Conservation (phyloP, 2,113 vertebrate genomes). For the Apistogramma diplotaenia region DNA sequence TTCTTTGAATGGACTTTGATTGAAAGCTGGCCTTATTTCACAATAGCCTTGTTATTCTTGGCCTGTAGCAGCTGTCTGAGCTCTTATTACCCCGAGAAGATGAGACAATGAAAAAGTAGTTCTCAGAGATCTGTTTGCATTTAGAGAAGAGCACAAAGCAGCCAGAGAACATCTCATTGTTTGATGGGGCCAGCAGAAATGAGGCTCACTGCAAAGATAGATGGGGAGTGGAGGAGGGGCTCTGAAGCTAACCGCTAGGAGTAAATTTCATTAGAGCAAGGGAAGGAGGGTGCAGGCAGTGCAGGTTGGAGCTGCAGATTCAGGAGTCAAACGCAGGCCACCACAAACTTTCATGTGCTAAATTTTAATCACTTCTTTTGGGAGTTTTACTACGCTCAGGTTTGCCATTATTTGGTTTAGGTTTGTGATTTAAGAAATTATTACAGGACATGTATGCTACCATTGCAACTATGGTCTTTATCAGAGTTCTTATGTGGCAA, state of each 20-base stretch:
- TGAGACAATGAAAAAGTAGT: constrained; percentile 85
- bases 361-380: constrained; percentile 31
- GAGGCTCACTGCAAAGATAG: constrained; percentile 31
- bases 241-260: not conserved
- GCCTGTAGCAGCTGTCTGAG: constrained; percentile 89
- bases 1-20: constrained; percentile 96
- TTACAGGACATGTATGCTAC: constrained; percentile 9
- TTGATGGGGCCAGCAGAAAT: constrained; percentile 2
- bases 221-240: constrained; percentile 43
- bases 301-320: not conserved
- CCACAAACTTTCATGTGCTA: constrained; percentile 44
- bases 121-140: constrained; percentile 86
- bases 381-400: constrained; percentile 21
- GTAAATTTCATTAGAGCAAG: constrained; percentile 57
- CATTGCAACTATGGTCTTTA: not conserved
- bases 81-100: constrained; percentile 90
- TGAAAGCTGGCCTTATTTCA: constrained; percentile 89
- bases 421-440: constrained; percentile 15
- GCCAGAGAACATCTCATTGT: constrained; percentile 59
- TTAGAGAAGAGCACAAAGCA: constrained; percentile 84
- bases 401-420: constrained; percentile 7
- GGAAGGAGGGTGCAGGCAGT: constrained; percentile 32
- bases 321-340: constrained; percentile 61
- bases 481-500: constrained; percentile 5
- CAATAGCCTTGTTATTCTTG: constrained; percentile 86